Evolutionary conservation across 1,140 invertebrate genomes (phyloP).

Genomic region (Magallana ariakensis): DNA sequence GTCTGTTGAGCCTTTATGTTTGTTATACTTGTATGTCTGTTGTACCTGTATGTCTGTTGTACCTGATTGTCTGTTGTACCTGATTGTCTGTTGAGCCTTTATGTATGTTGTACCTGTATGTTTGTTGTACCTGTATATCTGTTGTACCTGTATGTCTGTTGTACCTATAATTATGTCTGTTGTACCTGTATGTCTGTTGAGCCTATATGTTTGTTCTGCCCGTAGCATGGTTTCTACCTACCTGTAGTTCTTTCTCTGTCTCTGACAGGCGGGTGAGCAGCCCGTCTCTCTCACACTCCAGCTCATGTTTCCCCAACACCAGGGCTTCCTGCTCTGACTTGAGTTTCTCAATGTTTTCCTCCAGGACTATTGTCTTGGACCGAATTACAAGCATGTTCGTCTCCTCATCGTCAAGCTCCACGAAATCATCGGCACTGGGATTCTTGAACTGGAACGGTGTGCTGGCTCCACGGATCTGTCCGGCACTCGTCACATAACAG

Average conservation of each 20-base stretch:
- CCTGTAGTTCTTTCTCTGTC: conserved; percentile 55
- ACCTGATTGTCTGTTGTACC: too few species aligned
- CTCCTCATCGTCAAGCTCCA: conserved; percentile 77
- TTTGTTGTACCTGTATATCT: too few species aligned
- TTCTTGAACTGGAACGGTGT: conserved; percentile 79
- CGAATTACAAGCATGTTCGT: conserved; percentile 76
- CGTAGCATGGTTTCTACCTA: not conserved
- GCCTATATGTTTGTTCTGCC: not conserved
- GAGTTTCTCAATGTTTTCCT: conserved; percentile 68
- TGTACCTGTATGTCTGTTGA: too few species aligned
- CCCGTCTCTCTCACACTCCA: conserved; percentile 64
- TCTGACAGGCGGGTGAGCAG: conserved; percentile 61
- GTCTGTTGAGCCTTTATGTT: too few species aligned
- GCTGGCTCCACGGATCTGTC: conserved; percentile 78
- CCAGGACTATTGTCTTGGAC: conserved; percentile 70
- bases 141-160: too few species aligned
- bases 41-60: too few species aligned
- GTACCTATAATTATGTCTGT: too few species aligned
- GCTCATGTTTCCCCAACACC: conserved; percentile 65
- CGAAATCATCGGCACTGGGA: conserved; percentile 75
- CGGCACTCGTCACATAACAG: conserved; percentile 76
- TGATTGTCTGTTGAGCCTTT: too few species aligned
- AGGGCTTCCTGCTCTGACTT: conserved; percentile 62
- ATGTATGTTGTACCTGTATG: too few species aligned
- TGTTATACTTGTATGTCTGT: too few species aligned